Base-by-base conservation (phyloP, 1,140 invertebrate genomes). In the Meteorus sp. region DNA sequence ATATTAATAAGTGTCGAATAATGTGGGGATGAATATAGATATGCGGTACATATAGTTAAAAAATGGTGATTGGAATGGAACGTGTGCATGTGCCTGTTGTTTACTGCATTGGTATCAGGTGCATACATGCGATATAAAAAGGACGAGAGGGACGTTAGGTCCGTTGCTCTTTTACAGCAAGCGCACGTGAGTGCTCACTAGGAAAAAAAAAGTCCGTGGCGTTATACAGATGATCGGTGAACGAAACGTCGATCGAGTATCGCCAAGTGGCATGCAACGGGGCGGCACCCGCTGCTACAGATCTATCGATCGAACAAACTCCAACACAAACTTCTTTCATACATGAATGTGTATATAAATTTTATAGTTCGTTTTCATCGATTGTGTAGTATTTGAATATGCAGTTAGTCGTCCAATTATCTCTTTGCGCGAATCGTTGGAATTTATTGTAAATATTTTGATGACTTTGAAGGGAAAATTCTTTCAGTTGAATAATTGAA, bases 301-400 rank as follows among this genome's bases (percentile, higher is more conserved):
- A 70, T 69, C 69, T 65, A 70, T 70, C 68, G 65, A 65, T 64
- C 67, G 63, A 69, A 69, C 69, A 69, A 70, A 65, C 67, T 69
- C 44, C 20, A 23, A 47, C 17, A n/a, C 9, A 22, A 23, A 23
- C n/a, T 47, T 22, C 15, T 6, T 19, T 47, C 22, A 22, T 9
- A 23, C 44, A n/a, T n/a, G n/a, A n/a, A n/a, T 22, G 1, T 23
- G 13, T 23, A 17, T 6, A 17, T 4, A 17, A 2, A 63, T 59
- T 62, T 13, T 58, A 64, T 68, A 64, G 54, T 64, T 68, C 48
- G 66, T 61, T 52, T 56, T 59, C 64, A 64, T 64, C 62, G 64
- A 66, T 55, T 43, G 4, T 43, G 3, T 9, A 43, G 2, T 6
- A 41, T 41, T n/a, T n/a, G 7, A 41, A 41, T 41, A 19, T 41